Base-by-base conservation (phyloP, 2,888 invertebrate species). In the Notocelia uddmanniana region DNA sequence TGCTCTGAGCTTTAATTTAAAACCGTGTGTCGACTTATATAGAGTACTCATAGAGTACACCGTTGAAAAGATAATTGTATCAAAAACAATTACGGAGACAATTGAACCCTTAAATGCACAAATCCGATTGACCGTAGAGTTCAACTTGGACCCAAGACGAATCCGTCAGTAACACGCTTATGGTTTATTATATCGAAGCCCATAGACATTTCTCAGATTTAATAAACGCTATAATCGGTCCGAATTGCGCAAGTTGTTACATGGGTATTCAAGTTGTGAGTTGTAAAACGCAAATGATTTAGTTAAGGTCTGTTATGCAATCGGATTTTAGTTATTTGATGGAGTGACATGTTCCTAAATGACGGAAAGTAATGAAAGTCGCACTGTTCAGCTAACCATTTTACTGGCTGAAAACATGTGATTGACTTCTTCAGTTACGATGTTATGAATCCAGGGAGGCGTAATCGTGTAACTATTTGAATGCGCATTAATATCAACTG, bases 251-350 rank as follows among this genome's bases (percentile, higher is more conserved):
- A 69, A 71, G 26, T 37, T 41, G 60, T 71, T 66, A 58, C 58
- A 64, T 58, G 31, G 10, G 54, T 60, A 59, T 13, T 52, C n/a
- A 15, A 31, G 37, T 52, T 54, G 54, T 64, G 21, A 66, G 50
- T 60, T 52, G 15, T 31, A 52, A 52, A 55, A 72, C 55, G 37
- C 37, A 60, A 67, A 71, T 66, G 59, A 62, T 60, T 67, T 57
- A 18, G 71, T 60, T 67, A 67, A 62, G 67, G 67, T 72, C 19
- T 8, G 60, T 72, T 72, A 55, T 55, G 72, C 15, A 72, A 72
- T 45, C 3, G 31, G 45, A 54, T 23, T 26, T 71, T 59, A 45
- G 19, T 11, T 63, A 23, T 21, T 50, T 18, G 1, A 15, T n/a
- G n/a, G n/a, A 19, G 19, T 23, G 31, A 52, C 34, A 52, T 50